Conservation (phyloP, 2,888 invertebrate genomes). For the Leuctra nigra region DNA sequence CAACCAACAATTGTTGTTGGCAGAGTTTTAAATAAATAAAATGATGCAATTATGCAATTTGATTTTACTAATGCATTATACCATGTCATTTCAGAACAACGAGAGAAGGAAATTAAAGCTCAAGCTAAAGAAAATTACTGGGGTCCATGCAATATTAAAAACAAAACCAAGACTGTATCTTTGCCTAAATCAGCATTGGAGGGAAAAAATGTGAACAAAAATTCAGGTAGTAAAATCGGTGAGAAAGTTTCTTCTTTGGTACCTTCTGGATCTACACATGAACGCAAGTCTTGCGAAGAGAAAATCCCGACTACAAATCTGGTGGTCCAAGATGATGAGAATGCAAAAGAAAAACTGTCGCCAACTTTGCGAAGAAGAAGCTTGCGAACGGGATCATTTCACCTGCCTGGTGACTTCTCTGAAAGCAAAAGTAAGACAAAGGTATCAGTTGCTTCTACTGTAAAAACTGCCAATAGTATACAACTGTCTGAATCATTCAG, state of each 20-base stretch:
- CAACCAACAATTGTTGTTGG: no score
- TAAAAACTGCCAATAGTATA: background rate
- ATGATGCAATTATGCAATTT: no score
- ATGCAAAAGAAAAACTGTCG: background rate
- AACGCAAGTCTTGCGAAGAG: no score
- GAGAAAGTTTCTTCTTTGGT: background rate
- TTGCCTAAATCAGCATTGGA: background rate
- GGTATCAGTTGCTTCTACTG: no score
- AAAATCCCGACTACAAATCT: background rate
- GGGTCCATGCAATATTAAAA: background rate
- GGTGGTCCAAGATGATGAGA: background rate
- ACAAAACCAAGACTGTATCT: background rate
- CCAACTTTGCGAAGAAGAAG: background rate
- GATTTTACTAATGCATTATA: no score
- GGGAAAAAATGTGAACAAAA: background rate
- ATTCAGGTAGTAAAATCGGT: background rate
- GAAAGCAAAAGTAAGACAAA: background rate
- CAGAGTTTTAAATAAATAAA: no score
- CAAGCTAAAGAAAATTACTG: constrained; percentile 10
- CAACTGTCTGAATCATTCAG: constrained; percentile 38
- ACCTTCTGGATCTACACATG: no score
- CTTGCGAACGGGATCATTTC: constrained; percentile 4
- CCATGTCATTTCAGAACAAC: constrained; percentile 25
- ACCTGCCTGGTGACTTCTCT: background rate
- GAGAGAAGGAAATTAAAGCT: constrained; percentile 26